phyloP scores from a whole-genome alignment of 2,888 invertebrate species.

The Sphinx pinastri region DNA sequence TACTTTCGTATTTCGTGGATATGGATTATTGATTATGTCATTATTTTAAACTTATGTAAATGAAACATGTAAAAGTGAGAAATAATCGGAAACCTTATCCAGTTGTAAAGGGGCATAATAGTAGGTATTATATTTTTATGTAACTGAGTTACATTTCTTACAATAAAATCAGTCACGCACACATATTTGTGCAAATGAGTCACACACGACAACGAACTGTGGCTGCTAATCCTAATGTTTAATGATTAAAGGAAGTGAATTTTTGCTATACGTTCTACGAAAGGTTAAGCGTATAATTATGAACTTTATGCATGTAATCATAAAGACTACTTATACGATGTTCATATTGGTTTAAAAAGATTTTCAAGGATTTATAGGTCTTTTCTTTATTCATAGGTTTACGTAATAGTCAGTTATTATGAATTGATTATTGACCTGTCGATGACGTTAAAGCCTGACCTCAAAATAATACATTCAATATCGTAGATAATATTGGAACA shows the following conservation, averaged over 20 bases:
- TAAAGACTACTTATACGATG: neutral
- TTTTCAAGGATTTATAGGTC: neutral
- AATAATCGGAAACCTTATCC: neutral
- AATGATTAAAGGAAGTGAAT: conserved; percentile 31
- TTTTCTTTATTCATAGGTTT: neutral
- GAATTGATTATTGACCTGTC: no score
- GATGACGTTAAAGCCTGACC: no score
- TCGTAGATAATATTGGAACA: no score
- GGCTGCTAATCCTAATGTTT: conserved; percentile 34
- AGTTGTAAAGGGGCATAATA: neutral
- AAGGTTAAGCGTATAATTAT: conserved; percentile 18
- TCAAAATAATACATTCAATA: no score
- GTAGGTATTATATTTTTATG: neutral
- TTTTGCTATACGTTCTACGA: conserved; percentile 15
- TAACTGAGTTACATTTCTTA: conserved; percentile 9
- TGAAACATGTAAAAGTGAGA: neutral
- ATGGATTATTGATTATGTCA: neutral
- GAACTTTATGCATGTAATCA: neutral
- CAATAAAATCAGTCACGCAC: conserved; percentile 41
- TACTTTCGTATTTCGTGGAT: neutral
- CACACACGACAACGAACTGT: conserved; percentile 40
- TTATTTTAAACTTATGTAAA: neutral
- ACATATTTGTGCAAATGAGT: conserved; percentile 50
- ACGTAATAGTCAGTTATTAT: neutral
- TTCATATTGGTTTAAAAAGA: neutral